phyloP scores from a whole-genome alignment of 2,888 invertebrate genomes.

The Diplolepis rosae region DNA sequence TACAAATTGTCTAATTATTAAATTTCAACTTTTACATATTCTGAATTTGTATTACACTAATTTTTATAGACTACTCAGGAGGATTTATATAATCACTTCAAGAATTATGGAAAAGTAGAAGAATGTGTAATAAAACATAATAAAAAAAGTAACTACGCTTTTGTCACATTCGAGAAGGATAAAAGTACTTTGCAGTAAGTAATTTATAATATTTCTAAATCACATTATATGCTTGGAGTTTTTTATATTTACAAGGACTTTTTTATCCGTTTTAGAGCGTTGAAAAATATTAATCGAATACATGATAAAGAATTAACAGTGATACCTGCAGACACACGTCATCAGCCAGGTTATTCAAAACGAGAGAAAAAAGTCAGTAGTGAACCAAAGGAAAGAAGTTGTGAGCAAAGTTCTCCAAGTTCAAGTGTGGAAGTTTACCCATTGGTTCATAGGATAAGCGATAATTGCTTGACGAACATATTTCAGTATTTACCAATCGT shows the following conservation, averaged over 20 bases:
- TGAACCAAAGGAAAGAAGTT: background rate
- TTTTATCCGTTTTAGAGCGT: constrained; percentile 10
- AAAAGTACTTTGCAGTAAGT: constrained; percentile 5
- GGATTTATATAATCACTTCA: background rate
- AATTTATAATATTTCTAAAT: background rate
- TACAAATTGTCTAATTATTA: background rate
- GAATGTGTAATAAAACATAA: constrained; percentile 9
- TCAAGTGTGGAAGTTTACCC: background rate
- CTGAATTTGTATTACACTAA: background rate
- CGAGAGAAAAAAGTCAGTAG: background rate
- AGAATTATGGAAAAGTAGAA: background rate
- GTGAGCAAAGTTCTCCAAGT: background rate
- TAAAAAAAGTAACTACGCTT: constrained; percentile 20
- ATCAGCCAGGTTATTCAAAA: background rate
- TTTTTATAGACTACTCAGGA: constrained; percentile 7
- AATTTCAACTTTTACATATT: background rate
- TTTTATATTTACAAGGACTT: too few relatives aligned
- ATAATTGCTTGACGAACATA: constrained; percentile 3
- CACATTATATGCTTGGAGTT: background rate
- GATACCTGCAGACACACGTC: constrained; percentile 11
- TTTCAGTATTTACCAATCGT: constrained; percentile 15
- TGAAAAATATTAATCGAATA: background rate
- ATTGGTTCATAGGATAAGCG: background rate
- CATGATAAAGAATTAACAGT: background rate
- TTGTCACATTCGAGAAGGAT: background rate